A percentile compares a stretch with the other conserved stretches of the same genome.
Conservation (phyloP, 2,888 invertebrate genomes). For the Coenonympha glycerion region DNA sequence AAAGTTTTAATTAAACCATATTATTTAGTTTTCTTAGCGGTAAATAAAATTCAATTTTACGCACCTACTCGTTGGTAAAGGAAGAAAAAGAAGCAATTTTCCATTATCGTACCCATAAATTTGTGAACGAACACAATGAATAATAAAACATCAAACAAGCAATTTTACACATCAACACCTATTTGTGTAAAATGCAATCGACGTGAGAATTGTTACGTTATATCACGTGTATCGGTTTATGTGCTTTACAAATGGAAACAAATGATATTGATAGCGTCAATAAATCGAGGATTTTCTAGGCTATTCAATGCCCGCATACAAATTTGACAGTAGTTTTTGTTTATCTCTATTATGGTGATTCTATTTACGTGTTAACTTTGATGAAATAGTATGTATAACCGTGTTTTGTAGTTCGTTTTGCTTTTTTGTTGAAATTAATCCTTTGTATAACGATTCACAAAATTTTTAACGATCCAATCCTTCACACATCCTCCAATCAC, state of each 20-base stretch:
- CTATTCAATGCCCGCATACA: constrained; percentile 10
- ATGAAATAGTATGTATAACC: background rate
- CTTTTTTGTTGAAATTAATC: background rate
- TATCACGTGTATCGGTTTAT: constrained; percentile 31
- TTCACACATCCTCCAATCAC: too few species aligned
- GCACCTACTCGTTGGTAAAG: too few species aligned
- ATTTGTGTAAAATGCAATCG: constrained; percentile 53
- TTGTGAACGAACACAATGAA: background rate
- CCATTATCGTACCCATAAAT: background rate
- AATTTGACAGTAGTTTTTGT: background rate
- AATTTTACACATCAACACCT: constrained; percentile 53
- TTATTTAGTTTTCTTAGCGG: too few species aligned
- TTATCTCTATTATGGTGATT: background rate
- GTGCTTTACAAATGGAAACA: constrained; percentile 31
- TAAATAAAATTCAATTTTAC: too few species aligned
- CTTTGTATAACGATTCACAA: too few species aligned
- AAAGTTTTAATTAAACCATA: too few species aligned
- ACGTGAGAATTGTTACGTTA: constrained; percentile 54
- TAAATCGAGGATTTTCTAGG: constrained; percentile 20
- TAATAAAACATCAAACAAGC: constrained; percentile 18
- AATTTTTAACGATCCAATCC: too few species aligned
- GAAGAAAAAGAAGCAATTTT: background rate
- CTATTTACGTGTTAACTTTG: background rate
- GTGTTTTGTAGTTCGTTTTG: background rate
- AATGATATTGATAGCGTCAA: constrained; percentile 23